Evolutionary conservation across 2,113 vertebrate species (phyloP).

Genomic region (Scomber scombrus): DNA sequence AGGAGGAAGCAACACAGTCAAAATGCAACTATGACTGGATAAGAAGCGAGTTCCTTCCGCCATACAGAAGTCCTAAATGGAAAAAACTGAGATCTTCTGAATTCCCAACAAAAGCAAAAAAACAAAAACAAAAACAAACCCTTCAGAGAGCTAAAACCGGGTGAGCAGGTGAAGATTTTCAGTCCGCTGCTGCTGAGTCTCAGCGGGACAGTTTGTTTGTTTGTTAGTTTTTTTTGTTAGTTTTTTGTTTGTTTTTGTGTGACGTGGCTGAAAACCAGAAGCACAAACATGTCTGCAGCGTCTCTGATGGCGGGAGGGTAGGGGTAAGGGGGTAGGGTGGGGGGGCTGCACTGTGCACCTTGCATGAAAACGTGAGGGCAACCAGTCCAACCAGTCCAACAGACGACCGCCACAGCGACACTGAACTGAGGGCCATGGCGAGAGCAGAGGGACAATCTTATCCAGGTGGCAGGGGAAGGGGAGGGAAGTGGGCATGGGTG

Average conservation of each 20-base stretch:
- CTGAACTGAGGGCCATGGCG: constrained; percentile 1
- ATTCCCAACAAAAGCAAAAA: constrained; percentile 3
- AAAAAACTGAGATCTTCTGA: constrained; percentile 36
- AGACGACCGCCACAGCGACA: constrained; percentile 17
- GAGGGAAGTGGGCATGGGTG: background rate
- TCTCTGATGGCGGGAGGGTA: constrained; percentile 24
- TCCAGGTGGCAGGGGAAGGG: constrained; percentile 4
- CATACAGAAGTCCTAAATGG: constrained; percentile 56
- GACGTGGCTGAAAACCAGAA: constrained; percentile 40
- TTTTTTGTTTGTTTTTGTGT: background rate
- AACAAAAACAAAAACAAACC: background rate
- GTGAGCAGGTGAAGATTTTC: background rate
- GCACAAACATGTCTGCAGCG: constrained; percentile 31
- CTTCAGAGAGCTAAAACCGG: constrained; percentile 38
- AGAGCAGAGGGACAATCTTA: constrained; percentile 33
- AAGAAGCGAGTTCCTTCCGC: constrained; percentile 60
- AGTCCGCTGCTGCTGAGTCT: constrained; percentile 32
- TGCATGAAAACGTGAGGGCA: constrained; percentile 49
- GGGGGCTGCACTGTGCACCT: constrained; percentile 23
- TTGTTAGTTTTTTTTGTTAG: too few species aligned
- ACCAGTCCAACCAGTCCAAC: constrained; percentile 58
- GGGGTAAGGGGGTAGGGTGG: too few species aligned
- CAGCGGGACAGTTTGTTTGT: constrained; percentile 7
- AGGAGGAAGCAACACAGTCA: constrained; percentile 67
- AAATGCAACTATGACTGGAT: constrained; percentile 67